These are phyloP conservation scores for Mastomys natalensis DNA, from an alignment of 2,113 vertebrate genomes.

Conservation along the genomic window DNA sequence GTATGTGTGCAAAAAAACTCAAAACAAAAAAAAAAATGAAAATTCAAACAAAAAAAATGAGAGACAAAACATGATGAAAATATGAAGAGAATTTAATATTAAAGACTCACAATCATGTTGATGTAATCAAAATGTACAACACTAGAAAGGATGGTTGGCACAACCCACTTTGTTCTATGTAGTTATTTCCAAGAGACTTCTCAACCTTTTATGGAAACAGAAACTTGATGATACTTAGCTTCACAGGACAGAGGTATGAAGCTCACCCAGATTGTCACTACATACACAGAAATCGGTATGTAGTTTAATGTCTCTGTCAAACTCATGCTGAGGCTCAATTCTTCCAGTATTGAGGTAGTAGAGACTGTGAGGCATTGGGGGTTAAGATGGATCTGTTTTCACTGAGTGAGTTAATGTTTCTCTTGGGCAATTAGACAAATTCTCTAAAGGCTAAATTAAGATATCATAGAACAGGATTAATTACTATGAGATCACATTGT, in stretches of 20 bases:
- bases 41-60: not conserved
- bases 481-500: not conserved
- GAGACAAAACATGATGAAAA: not conserved
- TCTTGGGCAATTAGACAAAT: not conserved
- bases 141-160: slow-evolving; percentile 22
- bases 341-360: not conserved
- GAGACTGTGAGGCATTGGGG: not conserved
- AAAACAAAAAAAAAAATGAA: not conserved
- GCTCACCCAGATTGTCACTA: not conserved
- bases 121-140: not conserved
- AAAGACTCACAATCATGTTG: not conserved
- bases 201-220: not conserved
- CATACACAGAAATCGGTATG: not conserved
- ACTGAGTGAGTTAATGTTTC: not conserved
- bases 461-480: not conserved
- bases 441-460: not conserved
- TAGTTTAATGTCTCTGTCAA: not conserved
- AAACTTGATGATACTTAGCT: not conserved
- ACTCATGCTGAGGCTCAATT: not conserved
- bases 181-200: slow-evolving; percentile 37
- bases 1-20: not conserved
- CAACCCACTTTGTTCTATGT: not conserved
- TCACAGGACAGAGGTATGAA: not conserved
- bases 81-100: not conserved
- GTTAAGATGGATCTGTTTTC: not conserved